These are phyloP conservation scores for Paramormyrops hopkinsi DNA, from an alignment of 2,797 vertebrate genomes.

Conservation along the genomic window DNA sequence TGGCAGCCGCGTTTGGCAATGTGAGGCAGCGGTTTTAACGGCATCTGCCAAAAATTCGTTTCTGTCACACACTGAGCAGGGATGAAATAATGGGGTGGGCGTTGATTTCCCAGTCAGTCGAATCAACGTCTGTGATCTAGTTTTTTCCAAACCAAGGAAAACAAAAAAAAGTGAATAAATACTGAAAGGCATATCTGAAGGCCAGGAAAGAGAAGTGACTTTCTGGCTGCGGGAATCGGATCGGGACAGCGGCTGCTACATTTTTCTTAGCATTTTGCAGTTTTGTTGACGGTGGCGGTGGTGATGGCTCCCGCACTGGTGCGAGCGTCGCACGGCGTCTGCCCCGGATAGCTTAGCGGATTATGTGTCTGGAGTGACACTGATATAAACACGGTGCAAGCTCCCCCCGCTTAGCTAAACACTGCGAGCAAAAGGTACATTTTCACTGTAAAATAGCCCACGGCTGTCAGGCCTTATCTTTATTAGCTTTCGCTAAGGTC, in stretches of 20 bases:
- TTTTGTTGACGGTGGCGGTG: conserved; percentile 17
- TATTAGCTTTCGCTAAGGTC: conserved; percentile 84
- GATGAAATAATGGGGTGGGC: neutral
- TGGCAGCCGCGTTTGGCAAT: conserved; percentile 39
- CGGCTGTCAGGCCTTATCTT: conserved; percentile 76
- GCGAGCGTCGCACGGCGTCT: conserved; percentile 28
- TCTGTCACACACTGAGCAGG: conserved; percentile 14
- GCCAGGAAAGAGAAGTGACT: neutral
- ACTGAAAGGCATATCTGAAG: neutral
- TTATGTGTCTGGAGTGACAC: conserved; percentile 44
- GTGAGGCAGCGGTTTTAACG: conserved; percentile 27
- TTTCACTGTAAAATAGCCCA: conserved; percentile 53
- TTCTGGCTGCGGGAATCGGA: neutral
- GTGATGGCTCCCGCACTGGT: conserved; percentile 9
- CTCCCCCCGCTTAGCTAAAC: conserved; percentile 47
- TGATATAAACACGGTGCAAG: conserved; percentile 43
- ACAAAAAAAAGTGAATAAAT: neutral
- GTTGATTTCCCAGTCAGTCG: neutral
- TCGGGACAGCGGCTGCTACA: neutral
- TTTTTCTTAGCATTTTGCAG: neutral
- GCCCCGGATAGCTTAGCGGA: conserved; percentile 40
- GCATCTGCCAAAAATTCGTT: conserved; percentile 10
- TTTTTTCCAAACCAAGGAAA: neutral
- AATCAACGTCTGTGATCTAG: neutral
- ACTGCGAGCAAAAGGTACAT: conserved; percentile 53